Evolutionary conservation across 2,888 invertebrate species (phyloP), one percentile per base, ranked within the genome.

Genomic region (Hyles lineata): DNA sequence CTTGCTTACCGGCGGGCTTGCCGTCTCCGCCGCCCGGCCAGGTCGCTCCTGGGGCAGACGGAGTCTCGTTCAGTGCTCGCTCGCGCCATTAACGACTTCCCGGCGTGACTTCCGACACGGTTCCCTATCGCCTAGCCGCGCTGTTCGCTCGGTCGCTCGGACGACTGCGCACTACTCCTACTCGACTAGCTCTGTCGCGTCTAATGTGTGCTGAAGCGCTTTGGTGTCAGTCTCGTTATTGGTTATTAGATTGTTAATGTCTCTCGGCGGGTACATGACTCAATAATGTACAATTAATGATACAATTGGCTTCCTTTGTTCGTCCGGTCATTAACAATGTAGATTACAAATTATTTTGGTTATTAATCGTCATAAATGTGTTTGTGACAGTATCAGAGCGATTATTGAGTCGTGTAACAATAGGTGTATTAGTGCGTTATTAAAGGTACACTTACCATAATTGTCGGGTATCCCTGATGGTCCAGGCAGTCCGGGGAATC

Each of bases 381-480:
- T 81, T 76, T 70, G 82, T 80, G 83, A 83, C 78, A 81, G 75
- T 74, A 80, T 73, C 76, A 75, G 74, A 70, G 60, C 74, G 78
- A 76, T 81, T 80, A 87, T 88, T 87, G 90, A 91, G 91, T 87
- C 90, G 89, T 85, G 78, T 82, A 78, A 74, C 79, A 74, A 77
- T 76, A 76, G 77, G 74, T 76, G 77, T 79, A 80, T 85, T 84
- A 86, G 84, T 85, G 82, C 78, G 78, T 76, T 75, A 72, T 76
- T 72, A 73, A 75, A 79, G 63, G 71, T 73, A 75, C 80, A 96
- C 97, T 97, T 93, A 97, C 97, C 97, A 94, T 97, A 98, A 92
- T 97, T 98, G 92, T 97, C 97, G 91, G 97, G 97, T 90, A 98
- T 97, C 85, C 98, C 97, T 78, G 98, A 98, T 58, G 98, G 98